These are phyloP conservation scores for Hipposideros armiger DNA, from an alignment of 2,113 vertebrate genomes.

Conservation along the genomic window DNA sequence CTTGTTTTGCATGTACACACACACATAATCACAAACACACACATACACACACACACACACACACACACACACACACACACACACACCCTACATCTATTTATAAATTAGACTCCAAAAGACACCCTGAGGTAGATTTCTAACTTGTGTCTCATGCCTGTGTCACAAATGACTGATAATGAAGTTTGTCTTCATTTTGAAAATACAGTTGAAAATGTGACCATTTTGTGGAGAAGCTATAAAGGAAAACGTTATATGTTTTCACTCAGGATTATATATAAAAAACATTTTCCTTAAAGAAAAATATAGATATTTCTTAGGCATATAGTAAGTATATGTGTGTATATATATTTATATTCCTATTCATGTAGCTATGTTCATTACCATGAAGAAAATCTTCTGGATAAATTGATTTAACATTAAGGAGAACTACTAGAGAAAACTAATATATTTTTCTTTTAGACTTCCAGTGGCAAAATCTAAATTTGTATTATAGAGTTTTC, in stretches of 20 bases:
- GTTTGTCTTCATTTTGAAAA: neutral
- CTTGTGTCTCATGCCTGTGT: neutral
- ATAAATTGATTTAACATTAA: neutral
- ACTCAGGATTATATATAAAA: neutral
- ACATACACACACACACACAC: neutral
- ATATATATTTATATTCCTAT: neutral
- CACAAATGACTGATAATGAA: neutral
- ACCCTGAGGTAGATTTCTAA: neutral
- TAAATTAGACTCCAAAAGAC: neutral
- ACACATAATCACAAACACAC: no score
- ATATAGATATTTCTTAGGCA: neutral
- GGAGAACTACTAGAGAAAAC: neutral
- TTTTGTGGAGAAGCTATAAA: neutral
- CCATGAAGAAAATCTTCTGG: conserved; percentile 2
- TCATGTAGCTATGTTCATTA: neutral
- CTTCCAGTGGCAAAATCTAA: neutral
- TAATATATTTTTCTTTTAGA: neutral
- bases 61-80: neutral
- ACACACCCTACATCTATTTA: neutral
- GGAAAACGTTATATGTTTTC: neutral
- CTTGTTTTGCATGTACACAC: neutral
- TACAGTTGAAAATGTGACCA: neutral
- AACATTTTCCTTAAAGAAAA: conserved; percentile 28
- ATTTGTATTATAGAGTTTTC: neutral
- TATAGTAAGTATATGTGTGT: neutral